Evolutionary conservation across 2,113 vertebrate species (phyloP).

Genomic region (Morphnarchus princeps): DNA sequence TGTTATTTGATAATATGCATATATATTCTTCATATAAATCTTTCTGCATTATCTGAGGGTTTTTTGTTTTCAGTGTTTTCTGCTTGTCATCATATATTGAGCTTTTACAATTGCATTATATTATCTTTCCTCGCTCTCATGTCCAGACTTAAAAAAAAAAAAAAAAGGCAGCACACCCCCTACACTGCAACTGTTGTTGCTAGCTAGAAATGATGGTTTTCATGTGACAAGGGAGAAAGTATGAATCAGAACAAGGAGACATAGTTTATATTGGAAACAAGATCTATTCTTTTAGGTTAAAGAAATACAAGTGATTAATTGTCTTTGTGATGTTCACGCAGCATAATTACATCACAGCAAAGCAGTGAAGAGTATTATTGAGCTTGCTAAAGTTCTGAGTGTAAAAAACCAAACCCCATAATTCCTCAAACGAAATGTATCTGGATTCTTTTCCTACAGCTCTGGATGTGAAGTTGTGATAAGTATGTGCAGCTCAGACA

Average conservation of each 20-base stretch:
- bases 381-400: background rate
- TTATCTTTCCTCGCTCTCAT: background rate
- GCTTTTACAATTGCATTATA: background rate
- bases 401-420: background rate
- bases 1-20: background rate
- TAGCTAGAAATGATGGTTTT: background rate
- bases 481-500: background rate
- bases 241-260: background rate
- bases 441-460: background rate
- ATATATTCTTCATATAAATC: background rate
- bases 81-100: background rate
- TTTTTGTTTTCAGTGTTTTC: background rate
- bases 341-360: background rate
- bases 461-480: background rate
- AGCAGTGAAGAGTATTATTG: background rate
- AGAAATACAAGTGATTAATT: background rate
- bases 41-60: background rate
- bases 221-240: background rate
- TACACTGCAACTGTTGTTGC: background rate
- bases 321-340: background rate
- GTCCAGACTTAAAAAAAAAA: background rate
- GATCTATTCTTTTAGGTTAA: background rate
- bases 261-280: background rate
- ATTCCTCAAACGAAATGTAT: background rate
- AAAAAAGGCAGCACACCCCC: too few species aligned